phyloP scores from a whole-genome alignment of 2,113 vertebrate species.

The Rallus limicola region DNA sequence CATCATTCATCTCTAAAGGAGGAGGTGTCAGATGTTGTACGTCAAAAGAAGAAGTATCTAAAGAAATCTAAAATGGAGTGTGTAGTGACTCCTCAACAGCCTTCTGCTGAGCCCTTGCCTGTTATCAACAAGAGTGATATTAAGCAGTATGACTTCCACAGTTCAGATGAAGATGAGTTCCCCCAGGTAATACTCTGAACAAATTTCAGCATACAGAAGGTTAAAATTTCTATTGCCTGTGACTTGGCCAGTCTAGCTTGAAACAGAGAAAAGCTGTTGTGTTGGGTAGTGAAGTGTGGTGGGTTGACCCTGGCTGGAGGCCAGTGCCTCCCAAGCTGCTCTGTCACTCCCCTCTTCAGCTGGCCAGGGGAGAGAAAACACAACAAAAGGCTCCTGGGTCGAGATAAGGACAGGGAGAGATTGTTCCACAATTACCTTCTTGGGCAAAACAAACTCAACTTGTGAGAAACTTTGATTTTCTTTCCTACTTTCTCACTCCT shows the following conservation, averaged over 20 bases:
- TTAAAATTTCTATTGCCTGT: neutral
- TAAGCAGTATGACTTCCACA: slow-evolving; percentile 96
- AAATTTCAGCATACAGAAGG: fast-evolving
- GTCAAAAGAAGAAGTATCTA: slow-evolving; percentile 88
- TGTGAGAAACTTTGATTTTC: no score
- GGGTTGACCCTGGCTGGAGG: no score
- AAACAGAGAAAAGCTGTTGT: neutral
- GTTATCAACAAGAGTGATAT: slow-evolving; percentile 87
- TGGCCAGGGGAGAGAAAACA: no score
- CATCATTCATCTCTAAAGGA: slow-evolving; percentile 85
- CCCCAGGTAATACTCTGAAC: slow-evolving; percentile 79
- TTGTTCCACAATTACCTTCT: no score
- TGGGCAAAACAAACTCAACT: no score
- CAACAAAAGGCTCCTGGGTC: no score
- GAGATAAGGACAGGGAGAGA: no score
- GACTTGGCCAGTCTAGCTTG: neutral
- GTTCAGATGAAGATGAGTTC: slow-evolving; percentile 92
- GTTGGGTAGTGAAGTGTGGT: no score
- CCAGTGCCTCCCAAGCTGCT: no score
- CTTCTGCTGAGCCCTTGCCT: slow-evolving; percentile 79
- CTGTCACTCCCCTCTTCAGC: no score
- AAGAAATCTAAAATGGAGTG: slow-evolving; percentile 85
- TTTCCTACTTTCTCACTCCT: no score
- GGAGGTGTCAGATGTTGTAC: slow-evolving; percentile 81
- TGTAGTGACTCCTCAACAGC: slow-evolving; percentile 76